Conservation (phyloP, 2,888 invertebrate species). For the Uropetala carovei region DNA sequence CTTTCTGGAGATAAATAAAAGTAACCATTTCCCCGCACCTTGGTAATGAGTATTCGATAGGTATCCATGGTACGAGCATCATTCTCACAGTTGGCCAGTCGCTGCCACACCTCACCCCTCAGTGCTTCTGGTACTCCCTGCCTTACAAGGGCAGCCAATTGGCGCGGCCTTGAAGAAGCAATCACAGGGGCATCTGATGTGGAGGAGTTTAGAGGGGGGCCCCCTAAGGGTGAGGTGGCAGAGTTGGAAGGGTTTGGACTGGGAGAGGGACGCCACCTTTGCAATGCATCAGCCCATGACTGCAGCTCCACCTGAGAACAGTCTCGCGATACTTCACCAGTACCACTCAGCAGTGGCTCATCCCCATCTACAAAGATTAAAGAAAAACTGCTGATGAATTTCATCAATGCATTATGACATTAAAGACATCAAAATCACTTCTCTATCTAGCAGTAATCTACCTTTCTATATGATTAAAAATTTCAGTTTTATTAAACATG, state of each 20-base stretch:
- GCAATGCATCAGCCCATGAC: constrained; percentile 93
- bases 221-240: constrained; percentile 26
- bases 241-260: constrained; percentile 58
- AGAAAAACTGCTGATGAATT: too few relatives aligned
- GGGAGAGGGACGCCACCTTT: constrained; percentile 77
- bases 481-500: too few relatives aligned
- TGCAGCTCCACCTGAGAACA: constrained; percentile 95
- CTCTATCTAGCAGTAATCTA: too few relatives aligned
- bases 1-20: constrained; percentile 44
- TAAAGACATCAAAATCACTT: too few relatives aligned
- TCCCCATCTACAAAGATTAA: constrained; percentile 83
- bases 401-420: too few relatives aligned
- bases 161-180: constrained; percentile 82
- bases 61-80: constrained; percentile 92
- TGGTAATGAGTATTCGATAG: constrained; percentile 93
- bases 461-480: too few relatives aligned
- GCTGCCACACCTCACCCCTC: constrained; percentile 98
- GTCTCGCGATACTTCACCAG: constrained; percentile 97
- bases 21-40: constrained; percentile 78
- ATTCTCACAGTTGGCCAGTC: constrained; percentile 91
- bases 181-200: constrained; percentile 77
- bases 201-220: background rate
- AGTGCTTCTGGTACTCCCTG: constrained; percentile 95
- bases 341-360: constrained; percentile 97
- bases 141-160: constrained; percentile 81